Conservation (phyloP, 1,140 invertebrate genomes). For the Calycopis cecrops region DNA sequence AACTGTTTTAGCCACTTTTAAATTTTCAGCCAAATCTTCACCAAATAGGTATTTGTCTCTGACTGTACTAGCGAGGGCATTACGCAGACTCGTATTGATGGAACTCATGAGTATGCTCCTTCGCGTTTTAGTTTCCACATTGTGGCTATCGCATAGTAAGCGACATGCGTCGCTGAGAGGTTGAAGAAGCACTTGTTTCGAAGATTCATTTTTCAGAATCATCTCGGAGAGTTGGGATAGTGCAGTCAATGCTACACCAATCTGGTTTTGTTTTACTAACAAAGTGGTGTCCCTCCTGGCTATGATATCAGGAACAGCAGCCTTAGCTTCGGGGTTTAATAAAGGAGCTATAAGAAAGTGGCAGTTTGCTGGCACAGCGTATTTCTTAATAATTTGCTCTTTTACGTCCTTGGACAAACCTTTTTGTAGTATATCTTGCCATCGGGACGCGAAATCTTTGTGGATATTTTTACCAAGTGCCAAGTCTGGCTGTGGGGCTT, state of each 20-base stretch:
- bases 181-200: background rate
- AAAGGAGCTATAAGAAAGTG: constrained; percentile 5
- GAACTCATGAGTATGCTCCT: background rate
- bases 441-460: constrained; percentile 15
- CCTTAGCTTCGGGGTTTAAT: constrained; percentile 10
- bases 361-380: constrained; percentile 8
- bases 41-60: constrained; percentile 1
- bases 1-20: background rate
- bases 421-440: constrained; percentile 14
- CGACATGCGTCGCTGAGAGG: background rate
- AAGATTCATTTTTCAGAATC: background rate
- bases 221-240: background rate
- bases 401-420: constrained; percentile 4
- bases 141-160: background rate
- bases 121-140: background rate
- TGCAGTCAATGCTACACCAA: background rate
- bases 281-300: background rate
- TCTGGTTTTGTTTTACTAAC: background rate
- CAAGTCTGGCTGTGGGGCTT: background rate
- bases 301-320: background rate
- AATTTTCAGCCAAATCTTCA: background rate
- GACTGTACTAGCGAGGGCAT: background rate
- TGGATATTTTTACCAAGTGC: constrained; percentile 6
- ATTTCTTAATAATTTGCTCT: constrained; percentile 9
- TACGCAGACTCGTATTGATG: background rate